Evolutionary conservation across 2,113 vertebrate genomes (phyloP).

Genomic region (Gulo gulo): DNA sequence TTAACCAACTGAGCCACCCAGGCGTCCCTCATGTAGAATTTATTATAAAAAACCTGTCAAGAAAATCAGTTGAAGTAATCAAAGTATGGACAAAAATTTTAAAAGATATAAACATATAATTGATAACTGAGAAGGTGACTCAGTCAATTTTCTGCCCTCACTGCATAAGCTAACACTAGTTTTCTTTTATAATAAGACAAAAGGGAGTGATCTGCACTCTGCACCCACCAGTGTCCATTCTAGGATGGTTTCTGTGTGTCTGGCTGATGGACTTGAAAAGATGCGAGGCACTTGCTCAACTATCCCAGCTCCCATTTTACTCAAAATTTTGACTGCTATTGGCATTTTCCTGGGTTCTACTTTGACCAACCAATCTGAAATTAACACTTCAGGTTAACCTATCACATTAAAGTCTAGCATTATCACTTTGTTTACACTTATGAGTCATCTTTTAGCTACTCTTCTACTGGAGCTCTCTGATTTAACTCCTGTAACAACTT

Average conservation of each 20-base stretch:
- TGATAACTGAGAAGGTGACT: neutral
- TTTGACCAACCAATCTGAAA: neutral
- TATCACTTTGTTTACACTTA: neutral
- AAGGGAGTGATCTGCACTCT: neutral
- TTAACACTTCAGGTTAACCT: neutral
- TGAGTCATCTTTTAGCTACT: neutral
- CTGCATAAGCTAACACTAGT: neutral
- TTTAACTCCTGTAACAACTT: neutral
- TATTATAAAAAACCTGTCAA: neutral
- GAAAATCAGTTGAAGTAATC: neutral
- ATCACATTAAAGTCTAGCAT: neutral
- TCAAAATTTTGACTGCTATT: neutral
- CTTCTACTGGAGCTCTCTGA: neutral
- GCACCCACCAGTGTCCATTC: neutral
- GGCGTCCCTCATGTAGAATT: neutral
- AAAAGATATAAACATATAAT: neutral
- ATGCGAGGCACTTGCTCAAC: neutral
- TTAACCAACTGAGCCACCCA: too few species aligned
- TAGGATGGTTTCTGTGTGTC: neutral
- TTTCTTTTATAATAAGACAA: neutral
- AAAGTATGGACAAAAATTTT: neutral
- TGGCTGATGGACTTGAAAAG: neutral
- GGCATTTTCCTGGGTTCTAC: neutral
- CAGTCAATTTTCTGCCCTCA: neutral
- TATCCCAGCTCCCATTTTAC: neutral